phyloP scores from a whole-genome alignment of 2,797 vertebrate species.

The Otus scops region DNA sequence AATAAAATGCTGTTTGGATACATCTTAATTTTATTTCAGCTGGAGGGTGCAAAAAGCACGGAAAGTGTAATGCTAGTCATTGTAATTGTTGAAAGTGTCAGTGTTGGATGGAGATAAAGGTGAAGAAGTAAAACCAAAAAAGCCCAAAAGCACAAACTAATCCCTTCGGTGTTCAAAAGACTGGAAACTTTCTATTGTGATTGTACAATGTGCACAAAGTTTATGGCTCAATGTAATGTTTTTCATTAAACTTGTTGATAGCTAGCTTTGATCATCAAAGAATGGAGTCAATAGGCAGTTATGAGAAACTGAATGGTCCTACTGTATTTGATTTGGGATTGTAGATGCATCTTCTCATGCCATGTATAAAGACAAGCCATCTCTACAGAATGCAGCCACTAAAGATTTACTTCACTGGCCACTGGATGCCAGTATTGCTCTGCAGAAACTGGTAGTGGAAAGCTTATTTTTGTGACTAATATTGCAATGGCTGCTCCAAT shows the following conservation, averaged over 20 bases:
- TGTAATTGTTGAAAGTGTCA: not conserved
- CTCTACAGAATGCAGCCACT: not conserved
- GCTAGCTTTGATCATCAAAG: not conserved
- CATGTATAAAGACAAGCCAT: not conserved
- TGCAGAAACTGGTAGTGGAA: not conserved
- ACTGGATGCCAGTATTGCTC: constrained; percentile 36
- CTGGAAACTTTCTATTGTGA: not conserved
- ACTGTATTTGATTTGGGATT: not conserved
- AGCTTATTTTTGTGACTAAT: not conserved
- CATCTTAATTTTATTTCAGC: not conserved
- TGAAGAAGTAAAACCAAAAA: not conserved
- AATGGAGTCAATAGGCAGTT: not conserved
- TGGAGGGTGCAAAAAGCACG: not conserved
- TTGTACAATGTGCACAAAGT: not conserved
- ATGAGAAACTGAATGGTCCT: not conserved
- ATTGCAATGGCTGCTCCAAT: not conserved
- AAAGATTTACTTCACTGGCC: not conserved
- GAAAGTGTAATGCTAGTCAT: not conserved
- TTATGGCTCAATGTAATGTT: not conserved
- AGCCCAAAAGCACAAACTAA: not conserved
- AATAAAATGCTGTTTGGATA: not conserved
- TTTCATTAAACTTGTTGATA: not conserved
- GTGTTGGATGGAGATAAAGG: not conserved
- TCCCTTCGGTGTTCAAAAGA: not conserved
- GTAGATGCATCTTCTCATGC: not conserved